Conservation (phyloP, 2,113 vertebrate species). For the Nettapus auritus region DNA sequence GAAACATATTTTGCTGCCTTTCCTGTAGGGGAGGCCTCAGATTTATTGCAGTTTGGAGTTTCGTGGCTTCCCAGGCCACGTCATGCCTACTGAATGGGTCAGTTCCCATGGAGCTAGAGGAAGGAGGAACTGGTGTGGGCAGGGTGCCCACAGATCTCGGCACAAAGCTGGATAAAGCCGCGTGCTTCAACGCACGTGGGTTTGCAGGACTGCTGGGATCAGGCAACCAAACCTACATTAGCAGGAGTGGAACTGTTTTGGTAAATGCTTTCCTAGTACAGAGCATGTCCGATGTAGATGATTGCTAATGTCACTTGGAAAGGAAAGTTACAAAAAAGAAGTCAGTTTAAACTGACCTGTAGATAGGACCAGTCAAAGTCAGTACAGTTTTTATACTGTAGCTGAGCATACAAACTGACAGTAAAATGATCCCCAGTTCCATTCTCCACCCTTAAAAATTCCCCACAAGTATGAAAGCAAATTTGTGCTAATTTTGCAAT, state of each 20-base stretch:
- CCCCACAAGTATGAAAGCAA: background rate
- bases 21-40: background rate
- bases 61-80: background rate
- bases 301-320: background rate
- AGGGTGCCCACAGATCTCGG: background rate
- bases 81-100: background rate
- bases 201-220: background rate
- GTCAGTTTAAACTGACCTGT: background rate
- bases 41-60: background rate
- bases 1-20: background rate
- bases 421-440: background rate
- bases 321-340: background rate
- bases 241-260: background rate
- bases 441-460: background rate
- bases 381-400: background rate
- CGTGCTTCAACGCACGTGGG: background rate
- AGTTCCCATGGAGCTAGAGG: background rate
- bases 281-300: background rate
- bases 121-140: background rate
- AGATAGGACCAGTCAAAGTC: background rate
- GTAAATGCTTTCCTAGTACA: background rate
- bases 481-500: background rate
- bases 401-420: background rate
- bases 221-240: background rate
- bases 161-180: background rate